These are phyloP conservation scores for Gallinago media DNA, from an alignment of 2,113 vertebrate species.

Conservation along the genomic window DNA sequence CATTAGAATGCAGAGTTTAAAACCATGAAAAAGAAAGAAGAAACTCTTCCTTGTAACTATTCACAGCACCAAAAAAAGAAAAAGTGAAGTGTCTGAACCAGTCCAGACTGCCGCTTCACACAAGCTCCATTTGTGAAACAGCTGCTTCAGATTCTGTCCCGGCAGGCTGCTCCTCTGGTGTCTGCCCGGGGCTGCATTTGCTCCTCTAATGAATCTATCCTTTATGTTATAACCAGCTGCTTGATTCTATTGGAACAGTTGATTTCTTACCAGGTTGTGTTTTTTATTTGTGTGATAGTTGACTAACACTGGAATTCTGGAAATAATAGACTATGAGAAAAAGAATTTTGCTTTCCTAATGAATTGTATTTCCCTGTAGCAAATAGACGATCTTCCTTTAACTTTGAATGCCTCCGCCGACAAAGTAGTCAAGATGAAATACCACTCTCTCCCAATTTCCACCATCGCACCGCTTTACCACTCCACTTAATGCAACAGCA, in stretches of 20 bases:
- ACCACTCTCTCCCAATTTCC: conserved; percentile 78
- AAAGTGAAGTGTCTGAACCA: background rate
- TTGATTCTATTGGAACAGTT: background rate
- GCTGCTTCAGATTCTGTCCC: background rate
- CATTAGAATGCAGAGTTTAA: background rate
- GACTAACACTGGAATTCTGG: background rate
- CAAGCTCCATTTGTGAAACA: background rate
- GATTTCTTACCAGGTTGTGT: background rate
- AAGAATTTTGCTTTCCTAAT: background rate
- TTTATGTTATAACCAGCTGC: background rate
- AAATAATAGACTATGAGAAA: background rate
- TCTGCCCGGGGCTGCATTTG: background rate
- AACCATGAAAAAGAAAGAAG: background rate
- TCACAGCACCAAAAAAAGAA: background rate
- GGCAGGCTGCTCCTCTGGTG: background rate
- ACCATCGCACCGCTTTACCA: conserved; percentile 92
- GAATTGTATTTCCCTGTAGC: conserved; percentile 72
- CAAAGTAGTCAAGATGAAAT: conserved; percentile 94
- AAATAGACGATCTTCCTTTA: conserved; percentile 93
- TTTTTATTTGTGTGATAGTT: background rate
- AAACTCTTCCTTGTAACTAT: background rate
- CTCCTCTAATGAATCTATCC: background rate
- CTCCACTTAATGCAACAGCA: conserved; percentile 98
- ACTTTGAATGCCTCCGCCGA: conserved; percentile 98
- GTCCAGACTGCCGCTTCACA: background rate